Conservation (phyloP, 2,113 vertebrate genomes). For the Agapornis roseicollis region DNA sequence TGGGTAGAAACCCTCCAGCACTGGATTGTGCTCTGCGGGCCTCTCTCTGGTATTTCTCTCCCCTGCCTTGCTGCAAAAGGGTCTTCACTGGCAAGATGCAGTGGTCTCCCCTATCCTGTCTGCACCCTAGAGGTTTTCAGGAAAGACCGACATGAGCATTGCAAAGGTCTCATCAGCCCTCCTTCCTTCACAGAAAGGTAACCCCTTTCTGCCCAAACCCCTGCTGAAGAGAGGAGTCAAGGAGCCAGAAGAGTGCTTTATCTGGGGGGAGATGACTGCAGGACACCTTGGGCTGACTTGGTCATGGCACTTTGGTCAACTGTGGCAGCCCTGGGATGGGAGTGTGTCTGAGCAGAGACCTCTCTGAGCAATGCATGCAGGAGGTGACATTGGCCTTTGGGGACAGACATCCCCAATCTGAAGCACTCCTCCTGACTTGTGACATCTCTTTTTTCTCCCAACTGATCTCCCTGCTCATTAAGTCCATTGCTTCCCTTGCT, state of each 20-base stretch:
- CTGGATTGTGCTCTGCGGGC: not conserved
- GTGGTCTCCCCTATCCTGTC: not conserved
- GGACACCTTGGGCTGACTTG: not conserved
- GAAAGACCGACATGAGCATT: not conserved
- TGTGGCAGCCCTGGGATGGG: not conserved
- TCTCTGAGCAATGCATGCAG: not conserved
- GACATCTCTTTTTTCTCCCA: not conserved
- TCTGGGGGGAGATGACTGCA: not conserved
- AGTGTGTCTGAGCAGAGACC: not conserved
- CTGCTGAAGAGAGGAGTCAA: not conserved
- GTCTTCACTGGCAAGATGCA: not conserved
- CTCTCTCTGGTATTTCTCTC: not conserved
- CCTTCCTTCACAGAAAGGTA: accelerated
- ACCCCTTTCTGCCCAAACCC: not conserved
- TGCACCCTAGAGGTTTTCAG: not conserved
- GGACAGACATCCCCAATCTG: not conserved
- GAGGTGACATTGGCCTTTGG: not conserved
- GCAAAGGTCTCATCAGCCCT: not conserved
- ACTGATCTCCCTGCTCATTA: not conserved
- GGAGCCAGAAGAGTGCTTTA: not conserved
- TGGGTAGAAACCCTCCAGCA: not conserved
- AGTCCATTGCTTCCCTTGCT: not conserved
- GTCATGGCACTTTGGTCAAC: not conserved
- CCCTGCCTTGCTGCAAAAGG: not conserved
- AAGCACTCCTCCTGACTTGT: not conserved